Base-by-base conservation (phyloP, 2,888 invertebrate genomes). In the Heliconius hortense region DNA sequence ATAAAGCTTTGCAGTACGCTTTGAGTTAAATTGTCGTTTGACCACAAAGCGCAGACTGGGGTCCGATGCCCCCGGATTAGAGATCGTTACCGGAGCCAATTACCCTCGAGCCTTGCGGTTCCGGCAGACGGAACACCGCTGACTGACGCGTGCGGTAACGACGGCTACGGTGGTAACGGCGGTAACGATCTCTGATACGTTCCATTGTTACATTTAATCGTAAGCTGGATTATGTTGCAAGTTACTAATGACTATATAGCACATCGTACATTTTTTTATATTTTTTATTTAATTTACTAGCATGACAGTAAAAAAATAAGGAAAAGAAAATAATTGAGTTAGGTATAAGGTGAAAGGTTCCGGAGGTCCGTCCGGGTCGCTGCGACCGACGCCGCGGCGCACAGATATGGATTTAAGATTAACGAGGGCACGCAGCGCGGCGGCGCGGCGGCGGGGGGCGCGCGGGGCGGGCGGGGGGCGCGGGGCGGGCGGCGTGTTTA, bases 401-500 rank as follows among this genome's bases (percentile, higher is more conserved):
- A 85, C 87, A 84, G 90, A 89, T 91, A 91, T 91, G 90, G 91
- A 91, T 91, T 90, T 89, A 88, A 90, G 90, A 90, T 90, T 89
- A 89, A 89, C 88, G 88, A 87, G 89, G 89, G 83, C 95, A 94
- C 90, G 94, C 83, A 81, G 81, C 77, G 85, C 84, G 94, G 94
- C 88, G 94, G 93, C 89, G 93, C 90, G 86, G 83, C 89, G 89
- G 88, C 90, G 82, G 82, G 89, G 90, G 81, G 81, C 82, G 83
- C 84, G 95, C 82, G 96, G 96, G 89, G 96, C 96, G 96, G 97
- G 60, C 90, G 86, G 83, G 89, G 89, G 88, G 90, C 80, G 82
- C 83, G 89, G 90, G 81, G 82, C 83, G 83, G 85, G 95, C 82
- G 96, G 96, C 89, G 96, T 96, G 96, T 97, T 96, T 95, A 95